Percentiles rank a stretch among this genome's conserved stretches.
Evolutionary conservation across 2,797 vertebrate species (phyloP).

Genomic region (Coracias cyanogaster): DNA sequence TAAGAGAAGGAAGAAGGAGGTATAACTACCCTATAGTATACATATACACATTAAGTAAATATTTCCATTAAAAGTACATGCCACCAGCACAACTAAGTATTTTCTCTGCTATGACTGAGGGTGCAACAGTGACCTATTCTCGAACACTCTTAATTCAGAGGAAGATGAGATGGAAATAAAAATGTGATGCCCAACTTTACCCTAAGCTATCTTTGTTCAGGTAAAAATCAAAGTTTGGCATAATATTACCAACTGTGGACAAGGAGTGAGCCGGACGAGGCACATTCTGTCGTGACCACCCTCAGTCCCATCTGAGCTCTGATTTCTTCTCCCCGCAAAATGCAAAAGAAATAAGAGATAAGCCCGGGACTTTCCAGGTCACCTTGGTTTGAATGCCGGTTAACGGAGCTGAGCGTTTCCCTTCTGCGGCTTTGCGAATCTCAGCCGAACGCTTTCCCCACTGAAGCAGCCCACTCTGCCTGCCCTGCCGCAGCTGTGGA

Average conservation of each 20-base stretch:
- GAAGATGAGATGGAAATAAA: neutral
- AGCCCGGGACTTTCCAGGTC: neutral
- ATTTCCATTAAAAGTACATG: neutral
- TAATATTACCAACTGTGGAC: neutral
- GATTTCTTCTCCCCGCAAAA: neutral
- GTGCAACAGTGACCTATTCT: neutral
- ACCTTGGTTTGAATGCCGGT: neutral
- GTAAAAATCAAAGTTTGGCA: neutral
- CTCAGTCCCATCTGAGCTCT: neutral
- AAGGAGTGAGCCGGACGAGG: neutral
- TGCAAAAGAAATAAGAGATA: neutral
- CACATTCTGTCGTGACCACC: neutral
- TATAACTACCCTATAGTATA: neutral
- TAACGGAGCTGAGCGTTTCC: neutral
- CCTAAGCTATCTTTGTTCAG: neutral
- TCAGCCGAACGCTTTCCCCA: neutral
- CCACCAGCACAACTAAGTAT: neutral
- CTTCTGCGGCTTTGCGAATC: neutral
- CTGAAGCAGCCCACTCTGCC: neutral
- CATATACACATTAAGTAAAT: neutral
- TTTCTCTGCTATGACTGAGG: neutral
- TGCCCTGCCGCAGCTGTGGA: slow-evolving; percentile 30
- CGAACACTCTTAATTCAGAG: neutral
- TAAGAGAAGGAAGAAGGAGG: neutral
- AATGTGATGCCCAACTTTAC: neutral